Evolutionary conservation across 2,113 vertebrate species (phyloP), one percentile per base, ranked within the genome.

Genomic region (Microtus montanus): DNA sequence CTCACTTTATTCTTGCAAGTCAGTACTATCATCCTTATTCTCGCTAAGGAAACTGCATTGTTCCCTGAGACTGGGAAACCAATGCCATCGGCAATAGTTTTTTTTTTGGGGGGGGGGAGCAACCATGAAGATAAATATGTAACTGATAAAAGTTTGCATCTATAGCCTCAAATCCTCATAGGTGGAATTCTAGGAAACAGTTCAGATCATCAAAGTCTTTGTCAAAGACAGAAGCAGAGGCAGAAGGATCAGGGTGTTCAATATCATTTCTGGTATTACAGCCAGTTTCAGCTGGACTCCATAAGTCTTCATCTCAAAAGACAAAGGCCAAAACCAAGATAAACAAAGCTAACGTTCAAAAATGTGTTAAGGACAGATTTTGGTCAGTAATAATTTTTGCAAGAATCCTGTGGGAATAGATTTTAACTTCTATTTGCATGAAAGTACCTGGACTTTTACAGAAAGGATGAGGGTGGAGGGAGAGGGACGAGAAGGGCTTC

Each of bases 81-180:
- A 87, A 90, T 7, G 61, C 41, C 47, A 70, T 38, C 7, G 61
- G 20, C 24, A 54, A 70, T 70, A 87, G 77, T 15, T 58, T 52
- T 52, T 52, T 13, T 49, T 49, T 49, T 49, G 1, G 10, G 47
- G 66, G 33, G 68, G 61, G 90, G 61, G 19, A 41, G 79, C 74
- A 49, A 58, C 52, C 58, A 61, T 49, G 68, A 92, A 93, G 93
- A 94, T 28, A 93, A 93, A 87, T 63, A 89, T 12, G 7, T 35
- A 75, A 75, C 35, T 20, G 24, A 83, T 68, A 71, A 74, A 58
- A 38, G 63, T 70, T 49, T 70, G 9, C 7, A 2, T 58, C 58
- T 63, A 20, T 58, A 73, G 44, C 13, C 77, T 88, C n/a, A 66
- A 54, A 85, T 70, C 47, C 28, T 94, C 75, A 38, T 20, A 6